These are phyloP conservation scores for Platycercus adscitus DNA, from an alignment of 2,113 vertebrate genomes.

Conservation along the genomic window DNA sequence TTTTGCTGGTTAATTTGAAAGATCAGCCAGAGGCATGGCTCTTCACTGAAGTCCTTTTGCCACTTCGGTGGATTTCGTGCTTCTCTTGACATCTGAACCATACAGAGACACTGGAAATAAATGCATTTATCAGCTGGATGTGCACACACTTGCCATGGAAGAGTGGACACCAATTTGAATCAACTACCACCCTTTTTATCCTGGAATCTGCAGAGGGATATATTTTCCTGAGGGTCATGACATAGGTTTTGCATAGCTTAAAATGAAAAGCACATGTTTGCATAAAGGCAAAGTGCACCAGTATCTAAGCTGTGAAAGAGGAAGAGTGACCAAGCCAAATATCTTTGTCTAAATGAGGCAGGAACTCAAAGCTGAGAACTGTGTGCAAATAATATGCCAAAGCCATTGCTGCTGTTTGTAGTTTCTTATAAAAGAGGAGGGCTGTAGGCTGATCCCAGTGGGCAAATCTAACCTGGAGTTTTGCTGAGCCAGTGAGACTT, in stretches of 20 bases:
- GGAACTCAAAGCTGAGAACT: conserved; percentile 34
- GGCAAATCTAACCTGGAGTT: conserved; percentile 16
- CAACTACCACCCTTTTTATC: background rate
- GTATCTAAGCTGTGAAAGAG: conserved; percentile 31
- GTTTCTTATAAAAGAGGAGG: background rate
- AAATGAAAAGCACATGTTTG: conserved; percentile 59
- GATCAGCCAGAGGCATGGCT: background rate
- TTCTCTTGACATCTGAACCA: background rate
- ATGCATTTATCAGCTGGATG: background rate
- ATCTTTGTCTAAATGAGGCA: conserved; percentile 49
- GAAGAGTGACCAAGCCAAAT: conserved; percentile 45
- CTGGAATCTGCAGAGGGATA: background rate
- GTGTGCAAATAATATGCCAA: background rate
- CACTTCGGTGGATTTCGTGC: background rate
- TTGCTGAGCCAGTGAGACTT: conserved; percentile 28
- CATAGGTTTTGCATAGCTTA: background rate
- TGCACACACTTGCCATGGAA: background rate
- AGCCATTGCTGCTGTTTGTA: background rate
- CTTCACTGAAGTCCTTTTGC: background rate
- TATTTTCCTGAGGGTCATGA: background rate
- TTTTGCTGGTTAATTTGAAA: background rate
- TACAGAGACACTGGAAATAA: background rate
- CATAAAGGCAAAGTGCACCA: background rate
- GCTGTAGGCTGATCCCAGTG: background rate
- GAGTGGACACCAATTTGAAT: background rate